A percentile compares a stretch with the other conserved stretches of the same genome.
phyloP scores from a whole-genome alignment of 2,797 vertebrate species.

The Falco berigora region DNA sequence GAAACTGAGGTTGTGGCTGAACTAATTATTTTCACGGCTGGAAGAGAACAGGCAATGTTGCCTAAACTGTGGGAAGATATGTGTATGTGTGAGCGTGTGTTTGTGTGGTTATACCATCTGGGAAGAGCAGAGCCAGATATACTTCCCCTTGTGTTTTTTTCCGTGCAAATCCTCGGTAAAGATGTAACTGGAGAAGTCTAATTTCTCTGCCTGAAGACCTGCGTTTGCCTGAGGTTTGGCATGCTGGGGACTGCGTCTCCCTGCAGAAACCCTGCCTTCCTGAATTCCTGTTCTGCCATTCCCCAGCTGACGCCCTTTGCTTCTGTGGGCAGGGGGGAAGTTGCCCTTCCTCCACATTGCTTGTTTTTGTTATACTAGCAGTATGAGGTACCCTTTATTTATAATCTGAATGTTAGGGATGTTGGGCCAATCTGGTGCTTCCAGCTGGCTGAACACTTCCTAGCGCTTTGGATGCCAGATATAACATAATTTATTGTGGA shows the following conservation, averaged over 20 bases:
- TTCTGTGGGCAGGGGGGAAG: constrained; percentile 37
- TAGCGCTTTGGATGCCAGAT: neutral
- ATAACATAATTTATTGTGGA: constrained; percentile 37
- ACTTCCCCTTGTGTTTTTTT: neutral
- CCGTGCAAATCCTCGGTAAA: neutral
- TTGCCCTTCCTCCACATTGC: constrained; percentile 10
- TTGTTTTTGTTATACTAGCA: constrained; percentile 45
- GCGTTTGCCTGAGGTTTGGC: neutral
- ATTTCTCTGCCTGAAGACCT: neutral
- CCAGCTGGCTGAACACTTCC: constrained; percentile 39
- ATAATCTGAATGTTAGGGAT: neutral
- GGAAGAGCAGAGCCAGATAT: constrained; percentile 16
- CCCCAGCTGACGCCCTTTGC: neutral
- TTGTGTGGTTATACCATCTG: constrained; percentile 49
- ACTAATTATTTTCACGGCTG: constrained; percentile 37
- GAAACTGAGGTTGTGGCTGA: constrained; percentile 9
- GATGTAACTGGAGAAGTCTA: neutral
- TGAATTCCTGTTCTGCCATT: constrained; percentile 34
- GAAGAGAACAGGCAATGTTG: constrained; percentile 41
- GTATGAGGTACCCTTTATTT: constrained; percentile 40
- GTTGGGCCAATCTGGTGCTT: constrained; percentile 3
- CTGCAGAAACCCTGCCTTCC: neutral
- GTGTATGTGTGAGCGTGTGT: neutral
- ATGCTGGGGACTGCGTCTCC: neutral
- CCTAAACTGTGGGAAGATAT: constrained; percentile 16